phyloP scores from a whole-genome alignment of 2,888 invertebrate genomes.

The Octonoba sinensis region DNA sequence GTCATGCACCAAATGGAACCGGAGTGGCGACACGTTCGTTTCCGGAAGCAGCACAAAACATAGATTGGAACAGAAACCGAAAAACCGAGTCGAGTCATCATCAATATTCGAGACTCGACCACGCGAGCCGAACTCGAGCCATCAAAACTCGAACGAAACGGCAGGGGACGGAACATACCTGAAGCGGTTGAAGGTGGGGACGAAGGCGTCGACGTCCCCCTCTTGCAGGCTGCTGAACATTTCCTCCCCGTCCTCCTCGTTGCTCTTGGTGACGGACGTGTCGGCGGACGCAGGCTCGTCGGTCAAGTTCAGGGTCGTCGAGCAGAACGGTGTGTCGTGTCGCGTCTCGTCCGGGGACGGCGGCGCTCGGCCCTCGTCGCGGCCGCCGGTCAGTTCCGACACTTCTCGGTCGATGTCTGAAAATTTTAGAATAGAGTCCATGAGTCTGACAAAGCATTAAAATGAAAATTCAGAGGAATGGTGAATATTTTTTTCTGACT shows the following conservation, averaged over 20 bases:
- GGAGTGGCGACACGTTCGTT: no score
- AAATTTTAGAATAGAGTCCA: slow-evolving; percentile 38
- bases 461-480: no score
- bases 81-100: no score
- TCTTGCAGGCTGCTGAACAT: slow-evolving; percentile 42
- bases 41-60: no score
- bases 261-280: slow-evolving; percentile 3
- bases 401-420: slow-evolving; percentile 64
- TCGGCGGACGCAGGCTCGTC: slow-evolving; percentile 34
- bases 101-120: no score
- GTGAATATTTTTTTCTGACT: not conserved
- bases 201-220: slow-evolving; percentile 29
- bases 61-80: no score
- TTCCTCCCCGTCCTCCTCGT: slow-evolving; percentile 43
- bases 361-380: not conserved
- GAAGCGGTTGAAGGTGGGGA: slow-evolving; percentile 73
- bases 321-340: slow-evolving; percentile 51
- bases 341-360: slow-evolving; percentile 4
- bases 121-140: no score
- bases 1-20: no score
- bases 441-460: no score
- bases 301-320: slow-evolving; percentile 56
- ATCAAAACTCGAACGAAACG: not conserved
- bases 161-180: slow-evolving; percentile 72
- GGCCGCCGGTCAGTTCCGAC: slow-evolving; percentile 45